Evolutionary conservation across 2,113 vertebrate species (phyloP).

Genomic region (Buteo buteo): DNA sequence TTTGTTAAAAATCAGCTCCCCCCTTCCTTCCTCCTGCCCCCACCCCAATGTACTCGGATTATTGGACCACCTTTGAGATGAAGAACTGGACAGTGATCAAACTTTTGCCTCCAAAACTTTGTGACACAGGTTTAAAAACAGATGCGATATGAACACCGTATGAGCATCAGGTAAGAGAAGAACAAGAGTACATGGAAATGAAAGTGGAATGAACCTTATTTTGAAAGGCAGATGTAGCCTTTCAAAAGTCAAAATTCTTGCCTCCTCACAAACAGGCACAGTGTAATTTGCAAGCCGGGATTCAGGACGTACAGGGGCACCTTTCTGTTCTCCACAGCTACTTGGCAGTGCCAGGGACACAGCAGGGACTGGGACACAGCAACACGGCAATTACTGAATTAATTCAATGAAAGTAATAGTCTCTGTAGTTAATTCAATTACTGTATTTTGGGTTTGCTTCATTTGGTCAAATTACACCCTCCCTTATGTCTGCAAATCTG

Average conservation of each 20-base stretch:
- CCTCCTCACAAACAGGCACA: background rate
- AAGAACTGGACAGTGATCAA: background rate
- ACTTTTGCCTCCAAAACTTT: background rate
- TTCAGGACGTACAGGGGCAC: background rate
- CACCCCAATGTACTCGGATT: background rate
- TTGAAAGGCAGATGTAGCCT: background rate
- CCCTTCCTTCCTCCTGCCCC: background rate
- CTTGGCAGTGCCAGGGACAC: background rate
- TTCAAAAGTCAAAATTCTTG: background rate
- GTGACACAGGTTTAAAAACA: background rate
- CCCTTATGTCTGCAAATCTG: background rate
- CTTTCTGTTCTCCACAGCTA: background rate
- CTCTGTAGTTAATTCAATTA: conserved; percentile 1
- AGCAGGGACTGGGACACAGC: background rate
- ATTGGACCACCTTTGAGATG: background rate
- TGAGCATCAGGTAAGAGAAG: background rate
- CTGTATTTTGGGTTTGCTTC: conserved; percentile 1
- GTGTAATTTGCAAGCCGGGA: background rate
- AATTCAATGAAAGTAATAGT: conserved; percentile 1
- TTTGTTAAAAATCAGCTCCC: background rate
- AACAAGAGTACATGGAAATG: rapidly evolving
- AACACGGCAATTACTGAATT: background rate
- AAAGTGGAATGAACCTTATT: background rate
- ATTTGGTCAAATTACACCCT: conserved; percentile 15
- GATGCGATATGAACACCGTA: background rate